These are phyloP conservation scores for Ophonus ardosiacus DNA, from an alignment of 2,888 invertebrate species.

Conservation along the genomic window DNA sequence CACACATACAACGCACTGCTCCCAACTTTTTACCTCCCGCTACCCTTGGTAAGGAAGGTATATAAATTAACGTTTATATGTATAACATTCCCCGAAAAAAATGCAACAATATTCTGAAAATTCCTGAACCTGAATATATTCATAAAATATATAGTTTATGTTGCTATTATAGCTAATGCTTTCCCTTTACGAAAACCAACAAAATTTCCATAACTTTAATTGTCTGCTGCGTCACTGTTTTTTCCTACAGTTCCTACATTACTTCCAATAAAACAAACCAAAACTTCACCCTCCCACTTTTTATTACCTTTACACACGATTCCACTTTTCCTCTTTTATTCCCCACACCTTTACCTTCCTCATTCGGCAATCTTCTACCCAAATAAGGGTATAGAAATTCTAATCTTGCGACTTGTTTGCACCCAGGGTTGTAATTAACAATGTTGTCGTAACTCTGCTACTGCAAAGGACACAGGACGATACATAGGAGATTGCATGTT, in stretches of 20 bases:
- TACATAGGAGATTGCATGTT: slow-evolving; percentile 37
- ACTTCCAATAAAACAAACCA: slow-evolving; percentile 38
- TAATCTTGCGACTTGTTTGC: slow-evolving; percentile 2
- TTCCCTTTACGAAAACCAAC: background rate
- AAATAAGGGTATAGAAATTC: background rate
- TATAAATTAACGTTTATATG: too few species aligned
- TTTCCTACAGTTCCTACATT: slow-evolving; percentile 42
- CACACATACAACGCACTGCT: too few species aligned
- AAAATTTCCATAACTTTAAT: slow-evolving; percentile 36
- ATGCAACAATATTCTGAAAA: background rate
- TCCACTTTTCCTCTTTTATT: background rate
- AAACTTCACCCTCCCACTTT: slow-evolving; percentile 23
- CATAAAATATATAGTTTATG: background rate
- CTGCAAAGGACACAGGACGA: slow-evolving; percentile 21
- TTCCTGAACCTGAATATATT: background rate
- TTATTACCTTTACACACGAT: slow-evolving; percentile 52
- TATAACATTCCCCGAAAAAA: too few species aligned
- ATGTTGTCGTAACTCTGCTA: slow-evolving; percentile 26
- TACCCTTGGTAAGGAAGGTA: too few species aligned
- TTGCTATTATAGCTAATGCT: background rate
- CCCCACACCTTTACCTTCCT: background rate
- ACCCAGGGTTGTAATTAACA: slow-evolving; percentile 42
- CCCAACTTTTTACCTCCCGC: too few species aligned
- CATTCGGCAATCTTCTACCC: background rate
- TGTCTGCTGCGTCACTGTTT: slow-evolving; percentile 40